A percentile compares a stretch with the other conserved stretches of the same genome.
These are phyloP conservation scores for Entomobrya multifasciata DNA, from an alignment of 2,888 invertebrate species.

Conservation along the genomic window DNA sequence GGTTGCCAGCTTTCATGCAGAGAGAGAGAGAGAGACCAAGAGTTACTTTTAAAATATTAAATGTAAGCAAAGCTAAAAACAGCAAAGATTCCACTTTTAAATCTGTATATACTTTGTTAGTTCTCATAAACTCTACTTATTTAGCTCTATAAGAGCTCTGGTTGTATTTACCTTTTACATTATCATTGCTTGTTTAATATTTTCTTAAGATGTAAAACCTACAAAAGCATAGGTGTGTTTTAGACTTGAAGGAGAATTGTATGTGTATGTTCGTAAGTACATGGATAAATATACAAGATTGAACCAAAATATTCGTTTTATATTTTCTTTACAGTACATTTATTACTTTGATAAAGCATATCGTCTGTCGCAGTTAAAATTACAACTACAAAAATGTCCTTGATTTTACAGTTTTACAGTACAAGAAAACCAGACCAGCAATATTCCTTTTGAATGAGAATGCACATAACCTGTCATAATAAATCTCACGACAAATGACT, in stretches of 20 bases:
- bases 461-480: slow-evolving; percentile 7
- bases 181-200: slow-evolving; percentile 10
- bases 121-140: not conserved
- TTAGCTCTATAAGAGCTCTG: not conserved
- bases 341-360: not conserved
- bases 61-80: not conserved
- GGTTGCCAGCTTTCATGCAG: no score
- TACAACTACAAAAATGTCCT: slow-evolving; percentile 1
- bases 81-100: not conserved
- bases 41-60: slow-evolving; percentile 14
- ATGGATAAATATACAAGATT: no score
- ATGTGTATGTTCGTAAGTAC: no score
- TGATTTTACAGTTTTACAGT: not conserved
- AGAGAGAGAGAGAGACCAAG: no score
- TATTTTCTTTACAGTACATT: no score
- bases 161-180: slow-evolving; percentile 1
- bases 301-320: no score
- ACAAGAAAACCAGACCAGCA: not conserved
- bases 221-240: not conserved
- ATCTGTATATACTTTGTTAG: not conserved
- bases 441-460: not conserved
- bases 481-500: slow-evolving; percentile 14
- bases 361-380: not conserved
- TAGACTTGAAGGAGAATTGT: no score
- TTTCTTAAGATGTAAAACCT: not conserved